A percentile compares a stretch with the other conserved stretches of the same genome.
These are phyloP conservation scores for Rhamphomyia laevipes DNA, from an alignment of 2,888 invertebrate species.

Conservation along the genomic window DNA sequence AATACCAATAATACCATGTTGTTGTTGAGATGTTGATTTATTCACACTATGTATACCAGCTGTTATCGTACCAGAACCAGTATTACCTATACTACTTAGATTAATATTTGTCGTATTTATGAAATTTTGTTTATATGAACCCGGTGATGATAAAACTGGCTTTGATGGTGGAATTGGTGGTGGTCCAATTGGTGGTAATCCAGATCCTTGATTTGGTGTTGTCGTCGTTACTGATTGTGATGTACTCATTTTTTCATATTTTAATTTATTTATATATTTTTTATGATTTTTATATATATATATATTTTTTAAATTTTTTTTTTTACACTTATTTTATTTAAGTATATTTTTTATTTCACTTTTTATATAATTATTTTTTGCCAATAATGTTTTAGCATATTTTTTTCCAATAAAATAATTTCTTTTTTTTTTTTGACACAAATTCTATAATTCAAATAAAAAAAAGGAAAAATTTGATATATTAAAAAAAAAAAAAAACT, in stretches of 20 bases:
- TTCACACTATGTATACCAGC: conserved; percentile 25
- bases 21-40: conserved; percentile 17
- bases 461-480: too few species aligned
- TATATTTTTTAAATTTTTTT: too few species aligned
- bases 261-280: not conserved
- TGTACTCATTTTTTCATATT: not conserved
- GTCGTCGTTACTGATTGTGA: not conserved
- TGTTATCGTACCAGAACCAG: conserved; percentile 13
- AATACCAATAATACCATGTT: not conserved
- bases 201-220: not conserved
- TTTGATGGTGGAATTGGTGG: conserved; percentile 23
- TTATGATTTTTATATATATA: too few species aligned
- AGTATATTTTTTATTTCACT: too few species aligned
- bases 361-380: too few species aligned
- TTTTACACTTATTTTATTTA: too few species aligned
- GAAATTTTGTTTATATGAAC: conserved; percentile 24
- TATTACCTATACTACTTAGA: conserved; percentile 19
- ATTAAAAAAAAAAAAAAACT: too few species aligned
- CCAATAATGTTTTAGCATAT: too few species aligned
- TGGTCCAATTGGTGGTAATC: conserved; percentile 17
- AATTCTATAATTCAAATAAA: too few species aligned
- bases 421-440: too few species aligned
- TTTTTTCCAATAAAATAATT: too few species aligned
- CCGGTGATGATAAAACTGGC: conserved; percentile 23
- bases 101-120: conserved; percentile 22